phyloP scores from a whole-genome alignment of 1,140 invertebrate genomes.

The Pogonomyrmex barbatus region DNA sequence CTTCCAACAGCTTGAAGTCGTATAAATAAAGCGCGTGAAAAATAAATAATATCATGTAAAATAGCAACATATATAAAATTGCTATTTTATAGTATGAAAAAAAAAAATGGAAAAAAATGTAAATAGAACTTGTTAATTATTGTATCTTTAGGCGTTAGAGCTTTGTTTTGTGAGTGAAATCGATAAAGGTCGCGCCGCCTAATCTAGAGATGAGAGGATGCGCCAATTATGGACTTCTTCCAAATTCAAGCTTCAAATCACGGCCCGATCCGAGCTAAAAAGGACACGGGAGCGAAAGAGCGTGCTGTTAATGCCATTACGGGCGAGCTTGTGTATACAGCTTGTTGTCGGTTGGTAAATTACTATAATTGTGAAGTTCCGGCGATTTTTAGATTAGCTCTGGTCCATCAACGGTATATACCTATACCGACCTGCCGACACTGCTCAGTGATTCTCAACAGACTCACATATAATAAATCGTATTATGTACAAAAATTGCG shows the following conservation, averaged over 20 bases:
- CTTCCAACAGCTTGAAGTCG: neutral
- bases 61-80: neutral
- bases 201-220: slow-evolving; percentile 42
- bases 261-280: slow-evolving; percentile 65
- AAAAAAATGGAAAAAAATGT: neutral
- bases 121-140: slow-evolving; percentile 27
- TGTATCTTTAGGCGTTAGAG: slow-evolving; percentile 5
- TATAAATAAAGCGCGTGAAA: neutral
- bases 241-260: slow-evolving; percentile 57
- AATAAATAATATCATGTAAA: neutral
- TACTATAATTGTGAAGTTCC: slow-evolving; percentile 86
- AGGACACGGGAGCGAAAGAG: slow-evolving; percentile 78
- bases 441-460: slow-evolving; percentile 76
- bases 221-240: slow-evolving; percentile 45
- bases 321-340: slow-evolving; percentile 79
- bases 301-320: slow-evolving; percentile 78
- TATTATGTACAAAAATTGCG: neutral
- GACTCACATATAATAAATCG: neutral
- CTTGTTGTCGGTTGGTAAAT: slow-evolving; percentile 85
- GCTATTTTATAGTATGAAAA: neutral
- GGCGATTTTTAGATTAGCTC: slow-evolving; percentile 86
- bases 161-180: neutral
- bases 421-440: slow-evolving; percentile 79
- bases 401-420: slow-evolving; percentile 84
- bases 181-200: slow-evolving; percentile 18